Evolutionary conservation across 2,888 invertebrate genomes (phyloP).

Genomic region (Achlya flavicornis): DNA sequence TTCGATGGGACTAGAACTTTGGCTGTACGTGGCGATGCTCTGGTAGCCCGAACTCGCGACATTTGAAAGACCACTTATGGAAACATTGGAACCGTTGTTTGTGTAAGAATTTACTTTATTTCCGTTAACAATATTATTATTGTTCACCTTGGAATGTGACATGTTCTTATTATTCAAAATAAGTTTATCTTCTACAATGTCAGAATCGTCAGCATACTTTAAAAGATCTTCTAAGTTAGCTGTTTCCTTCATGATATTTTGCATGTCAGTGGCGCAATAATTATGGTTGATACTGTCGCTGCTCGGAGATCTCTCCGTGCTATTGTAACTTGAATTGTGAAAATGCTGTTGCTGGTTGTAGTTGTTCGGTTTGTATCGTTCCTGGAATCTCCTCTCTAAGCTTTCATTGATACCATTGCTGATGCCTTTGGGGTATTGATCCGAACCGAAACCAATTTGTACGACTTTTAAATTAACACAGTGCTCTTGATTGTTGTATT

Average conservation of each 20-base stretch:
- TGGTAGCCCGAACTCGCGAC: slow-evolving; percentile 94
- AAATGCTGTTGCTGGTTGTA: slow-evolving; percentile 70
- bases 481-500: slow-evolving; percentile 81
- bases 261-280: slow-evolving; percentile 74
- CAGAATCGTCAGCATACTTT: slow-evolving; percentile 90
- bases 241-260: slow-evolving; percentile 78
- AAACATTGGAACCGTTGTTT: slow-evolving; percentile 90
- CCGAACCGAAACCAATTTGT: slow-evolving; percentile 85
- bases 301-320: slow-evolving; percentile 74
- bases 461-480: slow-evolving; percentile 84
- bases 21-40: slow-evolving; percentile 94
- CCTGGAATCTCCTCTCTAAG: slow-evolving; percentile 77
- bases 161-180: slow-evolving; percentile 78
- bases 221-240: slow-evolving; percentile 88
- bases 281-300: slow-evolving; percentile 77
- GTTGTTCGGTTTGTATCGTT: slow-evolving; percentile 77
- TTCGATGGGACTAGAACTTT: slow-evolving; percentile 93
- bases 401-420: slow-evolving; percentile 75
- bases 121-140: slow-evolving; percentile 73
- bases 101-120: slow-evolving; percentile 70
- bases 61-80: slow-evolving; percentile 90
- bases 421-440: slow-evolving; percentile 84
- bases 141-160: slow-evolving; percentile 69
- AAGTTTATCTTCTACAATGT: slow-evolving; percentile 78
- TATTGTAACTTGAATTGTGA: slow-evolving; percentile 72